Conservation (phyloP, 2,888 invertebrate species). For the Clistopyga incitator region DNA sequence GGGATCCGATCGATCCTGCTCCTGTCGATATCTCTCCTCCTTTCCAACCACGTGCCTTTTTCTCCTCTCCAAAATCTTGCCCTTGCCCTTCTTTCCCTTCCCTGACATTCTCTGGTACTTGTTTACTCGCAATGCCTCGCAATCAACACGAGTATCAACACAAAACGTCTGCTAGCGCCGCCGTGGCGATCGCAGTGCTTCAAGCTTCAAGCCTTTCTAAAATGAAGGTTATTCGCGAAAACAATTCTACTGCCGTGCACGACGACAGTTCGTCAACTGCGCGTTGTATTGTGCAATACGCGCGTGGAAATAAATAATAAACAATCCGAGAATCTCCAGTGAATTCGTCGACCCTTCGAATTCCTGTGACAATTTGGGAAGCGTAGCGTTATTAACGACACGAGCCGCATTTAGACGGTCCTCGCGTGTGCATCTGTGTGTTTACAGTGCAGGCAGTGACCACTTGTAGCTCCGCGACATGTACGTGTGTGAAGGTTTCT, state of each 20-base stretch:
- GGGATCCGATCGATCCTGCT: slow-evolving; percentile 78
- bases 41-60: slow-evolving; percentile 80
- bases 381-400: neutral
- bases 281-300: slow-evolving; percentile 19
- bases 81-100: slow-evolving; percentile 73
- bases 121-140: neutral
- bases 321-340: neutral
- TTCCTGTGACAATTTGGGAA: neutral
- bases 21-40: slow-evolving; percentile 80
- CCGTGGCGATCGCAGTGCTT: slow-evolving; percentile 9
- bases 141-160: slow-evolving; percentile 23
- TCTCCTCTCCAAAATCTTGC: slow-evolving; percentile 73
- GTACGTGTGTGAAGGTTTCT: slow-evolving; percentile 29
- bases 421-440: slow-evolving; percentile 3
- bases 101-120: slow-evolving; percentile 74
- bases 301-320: neutral
- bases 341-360: neutral
- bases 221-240: slow-evolving; percentile 67
- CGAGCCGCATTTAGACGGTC: neutral
- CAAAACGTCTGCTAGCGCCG: slow-evolving; percentile 4
- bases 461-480: slow-evolving; percentile 60
- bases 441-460: slow-evolving; percentile 18
- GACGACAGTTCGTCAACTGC: slow-evolving; percentile 11
- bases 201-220: slow-evolving; percentile 63
- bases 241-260: neutral